Conservation (phyloP, 2,113 vertebrate species). For the Tenebrosternarchus preto region DNA sequence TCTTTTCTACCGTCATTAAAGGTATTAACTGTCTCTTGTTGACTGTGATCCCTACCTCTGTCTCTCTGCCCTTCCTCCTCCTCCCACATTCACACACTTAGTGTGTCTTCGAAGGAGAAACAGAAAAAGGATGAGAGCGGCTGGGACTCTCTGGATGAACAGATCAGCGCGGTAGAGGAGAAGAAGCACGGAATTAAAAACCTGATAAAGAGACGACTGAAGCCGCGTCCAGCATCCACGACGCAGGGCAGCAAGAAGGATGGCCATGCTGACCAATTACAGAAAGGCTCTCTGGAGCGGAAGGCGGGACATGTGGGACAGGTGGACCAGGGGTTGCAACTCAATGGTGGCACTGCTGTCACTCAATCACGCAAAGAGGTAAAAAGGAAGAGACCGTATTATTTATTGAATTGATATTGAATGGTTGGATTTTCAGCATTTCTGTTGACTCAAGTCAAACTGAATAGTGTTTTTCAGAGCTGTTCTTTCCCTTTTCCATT, state of each 20-base stretch:
- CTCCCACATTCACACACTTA: neutral
- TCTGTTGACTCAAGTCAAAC: no score
- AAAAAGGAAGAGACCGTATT: no score
- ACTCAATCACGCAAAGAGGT: neutral
- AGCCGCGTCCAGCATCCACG: neutral
- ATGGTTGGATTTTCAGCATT: no score
- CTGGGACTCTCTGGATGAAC: conserved; percentile 57
- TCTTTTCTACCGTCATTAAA: no score
- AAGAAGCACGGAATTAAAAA: conserved; percentile 68
- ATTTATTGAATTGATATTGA: no score
- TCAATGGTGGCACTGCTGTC: neutral
- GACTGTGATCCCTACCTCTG: neutral
- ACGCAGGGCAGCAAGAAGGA: conserved; percentile 38
- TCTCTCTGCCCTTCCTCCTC: neutral
- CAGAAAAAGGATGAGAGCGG: conserved; percentile 52
- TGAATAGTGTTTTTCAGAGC: no score
- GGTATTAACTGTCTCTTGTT: no score
- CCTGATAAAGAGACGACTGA: conserved; percentile 65
- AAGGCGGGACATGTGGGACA: neutral
- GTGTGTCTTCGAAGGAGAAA: conserved; percentile 30
- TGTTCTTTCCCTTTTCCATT: neutral
- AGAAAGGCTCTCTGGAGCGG: conserved; percentile 48
- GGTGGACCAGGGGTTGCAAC: neutral
- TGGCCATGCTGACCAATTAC: neutral
- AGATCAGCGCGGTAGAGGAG: conserved; percentile 63